Conservation (phyloP, 2,888 invertebrate genomes). For the Micoletzkya japonica region DNA sequence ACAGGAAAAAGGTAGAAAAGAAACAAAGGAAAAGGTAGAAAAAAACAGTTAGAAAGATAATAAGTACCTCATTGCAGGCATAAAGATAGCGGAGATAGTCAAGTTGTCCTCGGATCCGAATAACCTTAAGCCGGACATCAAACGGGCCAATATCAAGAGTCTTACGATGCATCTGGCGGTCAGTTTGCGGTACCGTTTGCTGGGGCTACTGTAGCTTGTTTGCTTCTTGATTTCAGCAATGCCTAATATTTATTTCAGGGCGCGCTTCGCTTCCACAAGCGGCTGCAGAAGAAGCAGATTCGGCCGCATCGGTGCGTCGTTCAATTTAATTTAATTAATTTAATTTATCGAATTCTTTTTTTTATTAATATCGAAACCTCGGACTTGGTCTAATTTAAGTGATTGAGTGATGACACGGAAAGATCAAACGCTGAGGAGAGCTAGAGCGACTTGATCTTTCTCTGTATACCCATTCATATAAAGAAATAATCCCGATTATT, state of each 20-base stretch:
- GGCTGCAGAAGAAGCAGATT: conserved; percentile 59
- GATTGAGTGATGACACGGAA: no score
- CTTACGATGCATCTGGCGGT: conserved; percentile 60
- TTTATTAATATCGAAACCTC: no score
- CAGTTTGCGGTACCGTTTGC: neutral
- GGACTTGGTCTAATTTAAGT: no score
- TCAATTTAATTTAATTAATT: no score
- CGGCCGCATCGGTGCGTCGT: conserved; percentile 49
- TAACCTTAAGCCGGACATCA: conserved; percentile 63
- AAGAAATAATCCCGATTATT: no score
- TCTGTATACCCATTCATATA: no score
- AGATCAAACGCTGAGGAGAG: no score
- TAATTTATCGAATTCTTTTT: no score
- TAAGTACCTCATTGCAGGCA: conserved; percentile 41
- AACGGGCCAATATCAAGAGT: conserved; percentile 56
- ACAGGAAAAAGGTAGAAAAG: no score
- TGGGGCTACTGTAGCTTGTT: neutral
- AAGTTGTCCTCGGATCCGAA: conserved; percentile 62
- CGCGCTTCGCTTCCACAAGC: conserved; percentile 62
- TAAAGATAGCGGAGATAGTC: conserved; percentile 60
- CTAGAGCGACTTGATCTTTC: no score
- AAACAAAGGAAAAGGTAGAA: no score
- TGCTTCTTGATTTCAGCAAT: neutral
- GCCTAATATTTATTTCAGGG: conserved; percentile 44
- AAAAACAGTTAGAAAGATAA: no score